A percentile compares a stretch with the other conserved stretches of the same genome.
Conservation (phyloP, 2,113 vertebrate genomes). For the Anser cygnoides region DNA sequence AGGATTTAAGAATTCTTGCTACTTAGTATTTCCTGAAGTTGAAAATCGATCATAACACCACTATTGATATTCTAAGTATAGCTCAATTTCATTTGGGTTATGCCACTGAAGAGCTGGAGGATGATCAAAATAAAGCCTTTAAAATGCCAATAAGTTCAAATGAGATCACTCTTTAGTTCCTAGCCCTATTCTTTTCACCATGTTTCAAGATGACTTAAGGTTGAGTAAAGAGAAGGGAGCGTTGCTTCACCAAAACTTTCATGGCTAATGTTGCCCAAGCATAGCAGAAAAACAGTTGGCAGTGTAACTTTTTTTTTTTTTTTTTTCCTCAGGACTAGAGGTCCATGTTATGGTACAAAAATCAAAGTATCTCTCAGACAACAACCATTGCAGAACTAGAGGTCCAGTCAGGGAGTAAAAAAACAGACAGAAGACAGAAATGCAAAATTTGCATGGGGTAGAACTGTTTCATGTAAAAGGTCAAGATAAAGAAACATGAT, state of each 20-base stretch:
- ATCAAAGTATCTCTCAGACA: neutral
- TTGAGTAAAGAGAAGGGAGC: neutral
- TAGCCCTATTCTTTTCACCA: neutral
- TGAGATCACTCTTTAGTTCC: neutral
- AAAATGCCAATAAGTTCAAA: neutral
- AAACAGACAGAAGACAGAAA: neutral
- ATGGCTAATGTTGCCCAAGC: neutral
- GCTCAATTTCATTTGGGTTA: neutral
- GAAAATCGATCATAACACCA: neutral
- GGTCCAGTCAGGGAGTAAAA: neutral
- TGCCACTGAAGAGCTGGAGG: neutral
- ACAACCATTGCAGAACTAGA: neutral
- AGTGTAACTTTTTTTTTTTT: neutral
- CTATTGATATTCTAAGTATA: neutral
- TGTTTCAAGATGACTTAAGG: neutral
- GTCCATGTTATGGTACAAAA: neutral
- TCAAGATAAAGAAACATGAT: neutral
- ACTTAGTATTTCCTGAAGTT: neutral
- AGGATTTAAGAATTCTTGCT: neutral
- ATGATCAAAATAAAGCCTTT: fast-evolving
- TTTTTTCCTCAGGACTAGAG: neutral
- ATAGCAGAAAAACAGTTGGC: neutral
- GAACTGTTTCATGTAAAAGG: neutral
- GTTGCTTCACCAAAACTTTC: neutral
- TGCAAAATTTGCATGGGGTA: neutral